Evolutionary conservation across 2,888 invertebrate genomes (phyloP), one percentile per base, ranked within the genome.

Genomic region (Liposcelis brunnea): DNA sequence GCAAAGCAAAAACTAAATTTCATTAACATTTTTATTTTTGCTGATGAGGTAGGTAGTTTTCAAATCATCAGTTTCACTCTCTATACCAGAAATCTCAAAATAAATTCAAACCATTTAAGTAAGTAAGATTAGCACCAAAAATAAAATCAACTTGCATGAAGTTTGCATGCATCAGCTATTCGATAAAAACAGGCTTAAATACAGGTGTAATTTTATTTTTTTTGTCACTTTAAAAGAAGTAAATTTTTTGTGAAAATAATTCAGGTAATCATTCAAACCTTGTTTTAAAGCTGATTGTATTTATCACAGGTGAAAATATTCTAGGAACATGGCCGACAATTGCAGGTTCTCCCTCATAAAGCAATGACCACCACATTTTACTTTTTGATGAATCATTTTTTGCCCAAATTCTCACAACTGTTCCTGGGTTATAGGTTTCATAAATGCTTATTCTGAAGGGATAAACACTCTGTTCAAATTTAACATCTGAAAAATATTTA

Each of bases 361-460:
- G 62, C 42, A 80, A 66, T 38, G 70, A 61, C 89, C 90, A 90
- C n/a, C 26, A 26, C 14, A 64, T 61, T 6, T 57, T 58, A 1
- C 64, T 63, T 44, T 64, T 60, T 38, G 63, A 62, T 31, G 61
- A 58, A 40, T 61, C 56, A 15, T 59, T 61, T 51, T 68, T 64
- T 1, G 80, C 84, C 82, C 83, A 86, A 48, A 87, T 78, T 50
- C 82, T 71, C 14, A 86, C 75, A 31, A 87, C 70, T 2, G 83
- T 81, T 18, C 87, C 87, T 0, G 87, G 86, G 61, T 86, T 85
- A 55, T 80, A 87, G 0, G 84, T 85, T 65, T 89, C 87, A 59
- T 80, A 89, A 49, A 89, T 70, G 1, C 74, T 74, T 46, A 89
- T 71, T 54, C 75, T 69, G 42, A 74, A 61, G 5, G 82, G 82